phyloP scores from a whole-genome alignment of 1,140 invertebrate species.

The Charaxes varanes region DNA sequence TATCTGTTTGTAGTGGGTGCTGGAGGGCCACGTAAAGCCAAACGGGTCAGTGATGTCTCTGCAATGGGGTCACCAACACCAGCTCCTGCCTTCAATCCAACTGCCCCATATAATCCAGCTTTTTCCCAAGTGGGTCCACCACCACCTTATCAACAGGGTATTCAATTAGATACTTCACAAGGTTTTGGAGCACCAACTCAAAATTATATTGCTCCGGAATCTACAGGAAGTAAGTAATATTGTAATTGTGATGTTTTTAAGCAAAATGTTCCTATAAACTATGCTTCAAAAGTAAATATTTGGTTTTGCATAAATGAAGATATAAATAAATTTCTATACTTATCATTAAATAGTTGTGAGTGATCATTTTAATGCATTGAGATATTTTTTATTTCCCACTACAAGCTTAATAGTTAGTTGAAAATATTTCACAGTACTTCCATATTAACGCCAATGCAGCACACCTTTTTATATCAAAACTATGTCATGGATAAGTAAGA shows the following conservation, averaged over 20 bases:
- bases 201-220: too few species aligned
- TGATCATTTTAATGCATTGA: neutral
- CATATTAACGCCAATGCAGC: too few species aligned
- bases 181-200: slow-evolving; percentile 41
- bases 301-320: too few species aligned
- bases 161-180: slow-evolving; percentile 43
- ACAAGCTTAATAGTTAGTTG: too few species aligned
- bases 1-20: slow-evolving; percentile 34
- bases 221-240: slow-evolving; percentile 38
- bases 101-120: slow-evolving; percentile 33
- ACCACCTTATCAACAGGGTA: slow-evolving; percentile 53
- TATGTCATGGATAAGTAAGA: too few species aligned
- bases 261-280: too few species aligned
- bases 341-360: neutral
- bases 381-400: too few species aligned
- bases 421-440: too few species aligned
- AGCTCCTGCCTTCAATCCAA: slow-evolving; percentile 30
- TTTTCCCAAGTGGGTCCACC: slow-evolving; percentile 38
- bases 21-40: slow-evolving; percentile 71
- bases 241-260: too few species aligned
- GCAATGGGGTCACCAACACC: slow-evolving; percentile 75
- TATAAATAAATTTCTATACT: too few species aligned
- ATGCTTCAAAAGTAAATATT: too few species aligned
- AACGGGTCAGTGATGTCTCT: slow-evolving; percentile 79
- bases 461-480: too few species aligned